Conservation (phyloP, 2,888 invertebrate genomes). For the Nomada hirtipes region DNA sequence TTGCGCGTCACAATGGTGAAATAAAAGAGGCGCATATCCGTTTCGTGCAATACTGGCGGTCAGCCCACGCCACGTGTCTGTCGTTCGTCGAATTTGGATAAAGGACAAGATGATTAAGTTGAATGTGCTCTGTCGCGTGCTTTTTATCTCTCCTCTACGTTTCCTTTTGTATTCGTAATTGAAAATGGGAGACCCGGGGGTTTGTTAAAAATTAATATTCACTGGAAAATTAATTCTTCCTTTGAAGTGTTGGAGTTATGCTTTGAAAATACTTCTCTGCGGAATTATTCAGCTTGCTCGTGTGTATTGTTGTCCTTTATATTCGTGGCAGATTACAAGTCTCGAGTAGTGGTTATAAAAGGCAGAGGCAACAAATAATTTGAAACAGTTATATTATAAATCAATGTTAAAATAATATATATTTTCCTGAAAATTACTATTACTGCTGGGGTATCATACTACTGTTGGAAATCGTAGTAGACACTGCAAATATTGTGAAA, state of each 20-base stretch:
- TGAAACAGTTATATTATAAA: no score
- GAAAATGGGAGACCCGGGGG: no score
- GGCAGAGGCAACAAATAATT: no score
- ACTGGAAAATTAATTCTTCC: neutral
- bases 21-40: neutral
- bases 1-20: neutral
- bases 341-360: no score
- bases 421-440: no score
- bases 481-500: no score
- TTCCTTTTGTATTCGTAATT: neutral
- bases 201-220: neutral
- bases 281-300: neutral
- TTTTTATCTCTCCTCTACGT: neutral
- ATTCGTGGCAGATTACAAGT: no score
- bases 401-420: no score
- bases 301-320: no score
- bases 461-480: no score
- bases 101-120: neutral
- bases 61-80: neutral
- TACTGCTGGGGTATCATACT: no score
- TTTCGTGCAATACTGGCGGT: neutral
- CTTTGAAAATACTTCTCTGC: neutral
- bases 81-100: neutral
- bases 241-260: neutral
- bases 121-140: neutral